Conservation (phyloP, 2,888 invertebrate species). For the Ichneumoninae sp. region DNA sequence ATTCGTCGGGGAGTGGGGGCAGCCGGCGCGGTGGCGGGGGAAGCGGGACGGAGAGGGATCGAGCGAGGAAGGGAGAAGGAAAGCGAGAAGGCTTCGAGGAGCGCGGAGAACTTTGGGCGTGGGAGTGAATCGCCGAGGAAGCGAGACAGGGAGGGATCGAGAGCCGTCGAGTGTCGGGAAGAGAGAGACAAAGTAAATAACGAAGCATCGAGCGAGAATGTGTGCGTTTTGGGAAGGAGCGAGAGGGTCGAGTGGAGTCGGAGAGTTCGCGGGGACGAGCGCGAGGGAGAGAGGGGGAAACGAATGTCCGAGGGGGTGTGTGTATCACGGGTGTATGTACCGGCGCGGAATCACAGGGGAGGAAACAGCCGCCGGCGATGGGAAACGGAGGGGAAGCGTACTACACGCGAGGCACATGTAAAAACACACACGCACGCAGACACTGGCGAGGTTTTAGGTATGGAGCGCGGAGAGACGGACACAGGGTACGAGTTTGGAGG, state of each 20-base stretch:
- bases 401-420: conserved; percentile 14
- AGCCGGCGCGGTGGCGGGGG: not conserved
- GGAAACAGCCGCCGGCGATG: conserved; percentile 66
- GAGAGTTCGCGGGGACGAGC: not conserved
- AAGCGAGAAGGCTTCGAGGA: not conserved
- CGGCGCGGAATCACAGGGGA: conserved; percentile 67
- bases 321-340: conserved; percentile 46
- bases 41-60: conserved; percentile 27
- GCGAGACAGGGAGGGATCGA: conserved; percentile 16
- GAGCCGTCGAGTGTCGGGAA: conserved; percentile 39
- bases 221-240: not conserved
- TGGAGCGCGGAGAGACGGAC: conserved; percentile 14
- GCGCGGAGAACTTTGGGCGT: not conserved
- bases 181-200: conserved; percentile 23
- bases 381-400: conserved; percentile 39
- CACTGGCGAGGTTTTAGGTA: conserved; percentile 23
- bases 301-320: conserved; percentile 19
- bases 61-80: conserved; percentile 35
- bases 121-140: not conserved
- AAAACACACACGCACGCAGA: not conserved
- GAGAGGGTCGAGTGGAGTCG: conserved; percentile 4
- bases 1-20: conserved; percentile 2
- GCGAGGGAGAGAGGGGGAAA: conserved; percentile 3
- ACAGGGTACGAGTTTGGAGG: conserved; percentile 57
- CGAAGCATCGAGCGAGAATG: conserved; percentile 6